Base-by-base conservation (phyloP, 1,140 invertebrate species). In the Aplysia californica region DNA sequence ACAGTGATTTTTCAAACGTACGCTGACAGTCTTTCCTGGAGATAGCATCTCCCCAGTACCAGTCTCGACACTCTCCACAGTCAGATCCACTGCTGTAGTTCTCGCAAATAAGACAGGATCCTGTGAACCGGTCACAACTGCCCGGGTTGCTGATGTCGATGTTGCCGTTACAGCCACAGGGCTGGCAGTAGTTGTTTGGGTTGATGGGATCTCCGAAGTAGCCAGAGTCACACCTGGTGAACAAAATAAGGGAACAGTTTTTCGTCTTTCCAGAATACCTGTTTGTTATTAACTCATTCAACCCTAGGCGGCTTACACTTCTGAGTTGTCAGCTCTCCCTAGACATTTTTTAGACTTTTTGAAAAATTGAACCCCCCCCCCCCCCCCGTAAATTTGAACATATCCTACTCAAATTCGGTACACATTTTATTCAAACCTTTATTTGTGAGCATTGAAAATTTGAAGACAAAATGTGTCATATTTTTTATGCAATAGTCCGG, bases 151-250 rank as follows among this genome's bases (percentile, higher is more conserved):
- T 92, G 18, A 94, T 85, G 88, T 99, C 96, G n/a, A 97, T 96
- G 86, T 99, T 99, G 79, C 95, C 95, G 89, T 93, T 98, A 87
- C 98, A 99, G 31, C 96, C 92, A 87, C 98, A 99, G 64, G 93
- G 91, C 78, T 93, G 89, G 88, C 98, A 99, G 4, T 91, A 92
- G 21, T 80, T 80, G 41, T 83, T 84, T 33, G 78, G 61, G 15
- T 67, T 64, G 1, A 36, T 72, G 1, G 87, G 87, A 69, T 87
- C 75, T 0, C 87, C 87, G 81, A 79, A 88, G 76, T 86, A 85
- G 73, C 87, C 87, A 74, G 84, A 79, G 6, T 79, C 82, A 86
- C 87, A 89, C 21, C 87, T 88, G 64, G 10, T n/a, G n/a, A n/a
- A n/a, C n/a, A n/a, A n/a, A n/a, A n/a, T n/a, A n/a, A n/a, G n/a